Evolutionary conservation across 2,888 invertebrate species (phyloP), one percentile per base, ranked within the genome.

Genomic region (Mythimna albipuncta): DNA sequence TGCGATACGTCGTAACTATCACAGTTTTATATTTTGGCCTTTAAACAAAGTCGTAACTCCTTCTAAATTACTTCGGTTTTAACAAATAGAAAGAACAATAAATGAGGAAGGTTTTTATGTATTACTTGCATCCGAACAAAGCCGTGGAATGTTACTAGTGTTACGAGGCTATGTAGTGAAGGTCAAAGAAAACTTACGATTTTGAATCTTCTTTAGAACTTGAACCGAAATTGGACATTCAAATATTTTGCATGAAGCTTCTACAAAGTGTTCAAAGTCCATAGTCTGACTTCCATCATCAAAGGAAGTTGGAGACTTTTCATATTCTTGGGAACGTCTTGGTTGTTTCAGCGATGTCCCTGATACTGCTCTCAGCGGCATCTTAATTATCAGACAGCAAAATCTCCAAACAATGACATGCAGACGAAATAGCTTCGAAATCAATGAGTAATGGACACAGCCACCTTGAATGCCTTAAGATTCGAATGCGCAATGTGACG

Each of bases 131-230:
- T 11, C 44, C 4, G 4, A 44, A 11, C 44, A 11, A 44, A 44
- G 10, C 44, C 44, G 13, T 1, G 13, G 44, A 3, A 10, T 1
- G 44, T 13, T 3, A 44, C 44, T 11, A 44, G 44, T 44, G 44
- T 32, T 5, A 5, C 5, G 32, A 26, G 16, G 26, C n/a, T 55
- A 44, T 41, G 41, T 38, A 38, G 13, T 13, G 16, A 26, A 7
- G 2, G 55, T 50, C 19, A 21, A 26, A 73, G 85, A 41, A 50
- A 64, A 61, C 79, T 81, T 78, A 90, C 90, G 84, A 35, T 69
- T 64, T 54, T 80, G 81, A 38, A 73, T 64, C 44, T 83, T 85
- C 63, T 84, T 91, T 55, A 72, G 84, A 9, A 93, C 90, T 38
- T 67, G 21, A 2, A 91, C 72, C 2, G 64, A 55, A 47, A 84